Base-by-base conservation (phyloP, 2,113 vertebrate species). In the Mormyrus lacerda region DNA sequence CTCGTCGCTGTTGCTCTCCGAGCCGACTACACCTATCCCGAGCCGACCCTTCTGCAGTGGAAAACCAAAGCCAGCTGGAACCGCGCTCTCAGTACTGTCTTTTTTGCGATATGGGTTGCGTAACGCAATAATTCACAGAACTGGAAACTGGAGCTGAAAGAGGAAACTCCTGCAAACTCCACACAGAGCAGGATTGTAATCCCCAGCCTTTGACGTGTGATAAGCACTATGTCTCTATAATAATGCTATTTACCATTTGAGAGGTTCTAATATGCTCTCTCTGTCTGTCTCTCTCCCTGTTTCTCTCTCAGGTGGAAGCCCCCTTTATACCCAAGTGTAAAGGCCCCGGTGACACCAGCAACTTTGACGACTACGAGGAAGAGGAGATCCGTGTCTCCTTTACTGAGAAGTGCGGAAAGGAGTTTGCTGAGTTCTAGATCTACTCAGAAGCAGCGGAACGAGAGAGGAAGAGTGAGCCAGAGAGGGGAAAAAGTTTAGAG, bases 321-420 rank as follows among this genome's bases (percentile, higher is more conserved):
- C 97, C 97, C 7, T 98, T 98, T 91, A 96, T 98, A 93, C 97
- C 97, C 91, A 97, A 98, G 94, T 97, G 96, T 93, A 98, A 98
- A 96, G 97, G 97, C 91, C 97, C 97, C 0, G 97, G 97, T 3
- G 97, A 98, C 95, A 97, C 97, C 90, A 98, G 97, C 95, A 98
- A 98, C 95, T 98, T 98, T 39, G 97, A 98, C 4, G 97, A 98
- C 93, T 98, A 98, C 31, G 97, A 98, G 90, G 97, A 98, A 90
- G 97, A 98, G 93, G 97, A 97, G 92, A 96, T 98, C 91, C 95
- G 96, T 27, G 95, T 98, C 91, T 98, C 97, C 92, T 95, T 97
- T 95, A 97, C 93, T 39, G 97, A 98, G 94, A 98, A 98, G 94
- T 98, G 97, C 93, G 96, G 94, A 94, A 98, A 97, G 95, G 97